Percentiles rank a stretch among this genome's conserved stretches.
Conservation (phyloP, 1,140 invertebrate species). For the Pogonomyrmex barbatus region DNA sequence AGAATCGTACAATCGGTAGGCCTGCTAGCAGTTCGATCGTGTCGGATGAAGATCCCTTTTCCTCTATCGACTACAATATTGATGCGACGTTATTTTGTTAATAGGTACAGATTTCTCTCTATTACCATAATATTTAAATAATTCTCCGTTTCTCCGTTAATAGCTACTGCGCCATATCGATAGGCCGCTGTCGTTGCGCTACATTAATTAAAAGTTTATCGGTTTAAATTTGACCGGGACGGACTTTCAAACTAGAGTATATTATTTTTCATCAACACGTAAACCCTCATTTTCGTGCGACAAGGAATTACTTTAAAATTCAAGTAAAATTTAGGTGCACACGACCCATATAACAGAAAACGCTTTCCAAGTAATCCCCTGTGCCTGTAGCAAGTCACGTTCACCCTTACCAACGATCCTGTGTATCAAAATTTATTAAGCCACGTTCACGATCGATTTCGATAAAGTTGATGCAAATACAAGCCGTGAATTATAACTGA, state of each 20-base stretch:
- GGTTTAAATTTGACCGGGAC: slow-evolving; percentile 42
- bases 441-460: slow-evolving; percentile 14
- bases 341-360: slow-evolving; percentile 58
- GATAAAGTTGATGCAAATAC: slow-evolving; percentile 51
- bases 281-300: slow-evolving; percentile 51
- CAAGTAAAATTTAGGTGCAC: slow-evolving; percentile 62
- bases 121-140: background rate
- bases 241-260: background rate
- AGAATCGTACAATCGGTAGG: slow-evolving; percentile 72
- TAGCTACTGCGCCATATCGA: background rate
- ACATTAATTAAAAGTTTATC: slow-evolving; percentile 50
- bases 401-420: slow-evolving; percentile 55
- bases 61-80: slow-evolving; percentile 29
- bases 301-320: slow-evolving; percentile 66
- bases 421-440: slow-evolving; percentile 64
- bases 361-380: slow-evolving; percentile 66
- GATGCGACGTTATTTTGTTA: slow-evolving; percentile 57
- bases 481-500: slow-evolving; percentile 19
- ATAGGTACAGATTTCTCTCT: slow-evolving; percentile 10
- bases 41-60: slow-evolving; percentile 58
- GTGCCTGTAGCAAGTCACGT: slow-evolving; percentile 71
- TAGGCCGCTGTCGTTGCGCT: background rate
- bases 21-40: slow-evolving; percentile 57
- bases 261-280: slow-evolving; percentile 58
- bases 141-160: slow-evolving; percentile 39